These are phyloP conservation scores for Macrotrachela quadricornifera DNA, from an alignment of 1,140 invertebrate genomes.

Conservation along the genomic window DNA sequence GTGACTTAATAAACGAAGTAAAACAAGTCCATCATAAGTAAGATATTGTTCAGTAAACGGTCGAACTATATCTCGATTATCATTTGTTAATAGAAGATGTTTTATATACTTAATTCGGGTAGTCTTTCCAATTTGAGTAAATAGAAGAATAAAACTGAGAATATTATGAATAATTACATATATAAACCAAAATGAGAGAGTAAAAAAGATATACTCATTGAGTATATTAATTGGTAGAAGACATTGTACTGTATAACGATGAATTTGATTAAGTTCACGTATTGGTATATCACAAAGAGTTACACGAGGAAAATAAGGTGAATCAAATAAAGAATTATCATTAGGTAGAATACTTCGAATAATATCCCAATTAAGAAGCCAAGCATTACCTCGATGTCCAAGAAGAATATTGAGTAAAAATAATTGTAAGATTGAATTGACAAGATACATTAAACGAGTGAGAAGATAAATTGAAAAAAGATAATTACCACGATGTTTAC, in stretches of 20 bases:
- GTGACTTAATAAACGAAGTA: no score
- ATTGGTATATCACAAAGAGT: constrained; percentile 37
- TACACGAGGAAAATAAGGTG: constrained; percentile 32
- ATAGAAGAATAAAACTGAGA: no score
- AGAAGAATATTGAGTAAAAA: constrained; percentile 35
- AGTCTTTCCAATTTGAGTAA: no score
- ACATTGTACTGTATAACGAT: constrained; percentile 35
- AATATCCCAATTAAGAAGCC: constrained; percentile 31
- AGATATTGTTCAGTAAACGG: no score
- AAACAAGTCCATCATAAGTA: no score
- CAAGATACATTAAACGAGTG: constrained; percentile 33
- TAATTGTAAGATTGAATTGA: constrained; percentile 34
- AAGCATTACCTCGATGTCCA: constrained; percentile 30
- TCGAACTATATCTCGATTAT: no score
- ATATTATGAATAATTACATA: constrained; percentile 18
- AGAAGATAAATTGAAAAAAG: constrained; percentile 32
- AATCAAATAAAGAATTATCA: constrained; percentile 19
- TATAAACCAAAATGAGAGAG: constrained; percentile 37
- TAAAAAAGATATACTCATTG: constrained; percentile 37
- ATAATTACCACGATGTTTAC: constrained; percentile 33
- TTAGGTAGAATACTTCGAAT: constrained; percentile 5
- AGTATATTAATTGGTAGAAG: constrained; percentile 37
- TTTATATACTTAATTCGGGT: no score
- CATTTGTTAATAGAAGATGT: no score
- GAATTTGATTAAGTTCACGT: constrained; percentile 31